Evolutionary conservation across 1,140 invertebrate species (phyloP), one percentile per base, ranked within the genome.

Genomic region (Formica exsecta): DNA sequence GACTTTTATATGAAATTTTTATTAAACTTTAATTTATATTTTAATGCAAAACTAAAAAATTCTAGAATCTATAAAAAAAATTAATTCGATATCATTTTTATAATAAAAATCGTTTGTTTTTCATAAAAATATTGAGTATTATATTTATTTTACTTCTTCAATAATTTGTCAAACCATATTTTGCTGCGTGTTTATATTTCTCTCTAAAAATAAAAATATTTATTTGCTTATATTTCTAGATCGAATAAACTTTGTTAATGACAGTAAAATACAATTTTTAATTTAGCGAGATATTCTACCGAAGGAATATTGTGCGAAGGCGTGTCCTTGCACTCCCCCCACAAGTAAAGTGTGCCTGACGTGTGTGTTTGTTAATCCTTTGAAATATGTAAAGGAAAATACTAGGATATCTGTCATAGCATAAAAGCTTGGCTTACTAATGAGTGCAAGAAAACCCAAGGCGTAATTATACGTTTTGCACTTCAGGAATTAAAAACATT

Each of bases 191-290:
- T 62, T 62, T 62, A 29, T 44, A n/a, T n/a, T 62, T 3, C 32
- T 5, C 11, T 29, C 8, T 38, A 41, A 76, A 66, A 79, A 79
- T 16, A 36, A 25, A 66, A 19, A 79, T 36, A 51, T 25, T 54
- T 48, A 38, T 68, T 54, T 25, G 22, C 22, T 19, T 25, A 61
- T 74, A 74, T 83, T 61, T 74, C 7, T 73, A 36, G 36, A 83
- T 83, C 68, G 68, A 83, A 16, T 36, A 51, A 6, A 62, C 48
- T 19, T 74, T 74, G 79, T 74, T 62, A 8, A 19, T 74, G 79
- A 41, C 68, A 83, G 54, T 83, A 48, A 83, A 83, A 83, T 83
- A 83, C n/a, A 68, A 83, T 61, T 83, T 83, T 83, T 83, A 61
- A 57, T 74, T 74, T 62, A 73, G 79, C 29, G 38, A 71, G 13